phyloP scores from a whole-genome alignment of 2,797 vertebrate genomes.

The Phataginus tricuspis region DNA sequence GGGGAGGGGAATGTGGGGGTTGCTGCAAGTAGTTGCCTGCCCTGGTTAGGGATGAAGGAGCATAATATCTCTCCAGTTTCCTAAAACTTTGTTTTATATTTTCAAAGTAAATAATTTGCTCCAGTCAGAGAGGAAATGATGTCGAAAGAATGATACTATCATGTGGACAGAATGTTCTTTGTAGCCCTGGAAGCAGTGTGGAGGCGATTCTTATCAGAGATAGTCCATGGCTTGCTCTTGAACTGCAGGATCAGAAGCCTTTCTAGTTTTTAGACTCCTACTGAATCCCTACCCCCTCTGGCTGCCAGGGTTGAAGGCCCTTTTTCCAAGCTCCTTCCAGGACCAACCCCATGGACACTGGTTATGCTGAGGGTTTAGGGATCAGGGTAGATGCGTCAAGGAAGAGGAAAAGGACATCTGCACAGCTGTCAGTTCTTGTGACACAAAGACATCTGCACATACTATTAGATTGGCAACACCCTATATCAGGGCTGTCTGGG shows the following conservation, averaged over 20 bases:
- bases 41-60: not conserved
- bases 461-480: slow-evolving; percentile 36
- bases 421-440: slow-evolving; percentile 24
- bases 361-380: not conserved
- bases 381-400: not conserved
- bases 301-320: not conserved
- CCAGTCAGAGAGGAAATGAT: slow-evolving; percentile 53
- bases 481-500: not conserved
- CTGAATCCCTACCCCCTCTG: not conserved
- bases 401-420: not conserved
- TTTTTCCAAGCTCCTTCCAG: slow-evolving; percentile 8
- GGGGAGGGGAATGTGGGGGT: not conserved
- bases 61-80: not conserved
- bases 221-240: not conserved
- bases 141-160: slow-evolving; percentile 34
- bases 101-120: slow-evolving; percentile 64
- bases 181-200: not conserved
- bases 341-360: not conserved
- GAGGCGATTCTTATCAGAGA: slow-evolving; percentile 29
- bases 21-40: not conserved
- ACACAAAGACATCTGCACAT: slow-evolving; percentile 24
- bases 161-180: slow-evolving; percentile 26
- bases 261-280: not conserved
- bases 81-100: slow-evolving; percentile 61
- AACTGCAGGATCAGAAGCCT: not conserved